Percentiles rank a stretch among this genome's conserved stretches.
Evolutionary conservation across 2,888 invertebrate species (phyloP).

Genomic region (Tinea pellionella): DNA sequence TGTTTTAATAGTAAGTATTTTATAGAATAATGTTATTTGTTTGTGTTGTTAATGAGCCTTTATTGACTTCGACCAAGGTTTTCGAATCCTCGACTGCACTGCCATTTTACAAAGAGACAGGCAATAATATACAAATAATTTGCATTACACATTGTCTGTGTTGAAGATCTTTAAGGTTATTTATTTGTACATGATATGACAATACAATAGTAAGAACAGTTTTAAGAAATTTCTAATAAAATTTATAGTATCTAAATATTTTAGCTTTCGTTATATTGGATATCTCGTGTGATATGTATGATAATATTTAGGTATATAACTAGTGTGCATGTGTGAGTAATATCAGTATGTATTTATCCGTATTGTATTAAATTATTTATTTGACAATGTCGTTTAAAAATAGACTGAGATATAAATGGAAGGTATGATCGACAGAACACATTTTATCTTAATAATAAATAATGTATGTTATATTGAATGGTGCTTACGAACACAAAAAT

Average conservation of each 20-base stretch:
- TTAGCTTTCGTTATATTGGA: background rate
- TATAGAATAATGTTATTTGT: background rate
- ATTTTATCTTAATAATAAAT: background rate
- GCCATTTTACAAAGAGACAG: background rate
- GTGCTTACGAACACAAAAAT: background rate
- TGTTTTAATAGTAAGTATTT: conserved; percentile 1
- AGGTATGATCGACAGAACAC: background rate
- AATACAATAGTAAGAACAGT: background rate
- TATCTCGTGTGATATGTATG: background rate
- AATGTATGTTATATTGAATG: background rate
- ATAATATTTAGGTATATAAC: background rate
- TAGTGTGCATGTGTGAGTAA: background rate
- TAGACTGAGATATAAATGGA: background rate
- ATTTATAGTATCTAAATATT: background rate
- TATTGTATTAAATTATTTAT: too few species aligned
- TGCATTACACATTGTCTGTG: background rate
- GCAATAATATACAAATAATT: background rate
- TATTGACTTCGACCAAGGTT: background rate
- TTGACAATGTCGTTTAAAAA: background rate
- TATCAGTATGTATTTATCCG: too few species aligned
- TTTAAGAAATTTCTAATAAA: background rate
- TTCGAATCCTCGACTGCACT: background rate
- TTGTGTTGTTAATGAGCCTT: background rate
- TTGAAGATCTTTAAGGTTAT: background rate
- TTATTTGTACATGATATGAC: background rate